Evolutionary conservation across 2,113 vertebrate genomes (phyloP), one percentile per base, ranked within the genome.

Genomic region (Muscicapa adusta): DNA sequence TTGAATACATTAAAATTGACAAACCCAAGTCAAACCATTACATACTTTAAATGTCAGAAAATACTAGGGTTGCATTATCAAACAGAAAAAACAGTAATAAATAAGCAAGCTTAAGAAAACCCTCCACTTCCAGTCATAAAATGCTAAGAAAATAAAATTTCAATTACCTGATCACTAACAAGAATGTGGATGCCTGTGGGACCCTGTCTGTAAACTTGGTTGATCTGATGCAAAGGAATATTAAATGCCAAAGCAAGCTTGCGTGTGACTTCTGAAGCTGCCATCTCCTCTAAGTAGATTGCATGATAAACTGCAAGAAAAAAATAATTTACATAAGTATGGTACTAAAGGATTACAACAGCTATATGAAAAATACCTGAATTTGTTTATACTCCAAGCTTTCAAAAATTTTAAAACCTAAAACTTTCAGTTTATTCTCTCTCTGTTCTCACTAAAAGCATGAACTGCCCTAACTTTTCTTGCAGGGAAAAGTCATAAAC

Each of bases 171-270:
- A 96, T 99, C 99, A 56, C 98, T 99, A 78, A 99, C 98, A 68
- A 99, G 98, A 82, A 99, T 98, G 98, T 99, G 99, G 83, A 99
- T 99, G 60, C 99, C 99, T 78, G 99, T 99, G 90, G 99, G 99
- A 81, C 99, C 99, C 97, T 99, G 99, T 97, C 98, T 98, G 98
- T 99, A 99, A 97, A 99, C 99, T 94, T 99, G 98, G 97, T 98
- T 98, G 96, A 99, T 99, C 81, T 98, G 98, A 88, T 98, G 98
- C 94, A 98, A 97, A 93, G 99, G 98, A 96, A 99, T 98, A 97
- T 98, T 97, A 93, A 99, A 99, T 92, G 99, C 98, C 88, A 97
- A 94, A 24, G 99, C 99, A 92, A 99, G 99, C 96, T 99, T 99
- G 94, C 98, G 98, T 74, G 98, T 98, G 65, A 99, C 98, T 97